Percentiles rank a stretch among this genome's conserved stretches.
These are phyloP conservation scores for Columba guinea DNA, from an alignment of 2,797 vertebrate genomes.

Conservation along the genomic window DNA sequence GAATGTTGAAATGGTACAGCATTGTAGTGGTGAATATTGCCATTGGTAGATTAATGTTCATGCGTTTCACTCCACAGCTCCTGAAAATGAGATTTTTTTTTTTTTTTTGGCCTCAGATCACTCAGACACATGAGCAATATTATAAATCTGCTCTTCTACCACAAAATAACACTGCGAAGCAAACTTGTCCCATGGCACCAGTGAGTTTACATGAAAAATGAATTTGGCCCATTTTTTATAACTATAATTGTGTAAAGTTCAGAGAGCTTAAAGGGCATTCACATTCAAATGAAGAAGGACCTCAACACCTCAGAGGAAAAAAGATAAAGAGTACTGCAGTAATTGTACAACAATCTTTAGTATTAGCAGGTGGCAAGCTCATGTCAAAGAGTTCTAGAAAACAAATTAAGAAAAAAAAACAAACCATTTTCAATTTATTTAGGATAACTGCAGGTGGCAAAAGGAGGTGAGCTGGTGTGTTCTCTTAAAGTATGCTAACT, in stretches of 20 bases:
- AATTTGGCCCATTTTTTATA: constrained; percentile 30
- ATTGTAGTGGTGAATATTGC: not conserved
- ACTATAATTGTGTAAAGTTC: constrained; percentile 17
- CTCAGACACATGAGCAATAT: constrained; percentile 35
- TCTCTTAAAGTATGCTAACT: not conserved
- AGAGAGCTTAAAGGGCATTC: constrained; percentile 21
- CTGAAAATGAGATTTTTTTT: constrained; percentile 53
- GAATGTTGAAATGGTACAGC: not conserved
- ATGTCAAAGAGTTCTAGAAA: not conserved
- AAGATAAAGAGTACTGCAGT: not conserved
- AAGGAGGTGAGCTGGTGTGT: not conserved
- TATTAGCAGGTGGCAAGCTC: not conserved
- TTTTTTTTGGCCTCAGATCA: constrained; percentile 4
- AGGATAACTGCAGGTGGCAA: not conserved
- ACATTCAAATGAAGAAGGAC: not conserved
- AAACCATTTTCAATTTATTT: not conserved
- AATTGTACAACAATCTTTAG: not conserved
- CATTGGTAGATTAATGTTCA: constrained; percentile 8
- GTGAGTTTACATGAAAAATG: not conserved
- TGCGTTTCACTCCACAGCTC: constrained; percentile 34
- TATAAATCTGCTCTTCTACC: constrained; percentile 31
- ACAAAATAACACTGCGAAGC: constrained; percentile 27
- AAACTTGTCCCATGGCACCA: constrained; percentile 42
- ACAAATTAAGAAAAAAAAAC: not conserved
- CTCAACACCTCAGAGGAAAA: not conserved